Conservation (phyloP, 2,888 invertebrate genomes). For the Bimastos eiseni region DNA sequence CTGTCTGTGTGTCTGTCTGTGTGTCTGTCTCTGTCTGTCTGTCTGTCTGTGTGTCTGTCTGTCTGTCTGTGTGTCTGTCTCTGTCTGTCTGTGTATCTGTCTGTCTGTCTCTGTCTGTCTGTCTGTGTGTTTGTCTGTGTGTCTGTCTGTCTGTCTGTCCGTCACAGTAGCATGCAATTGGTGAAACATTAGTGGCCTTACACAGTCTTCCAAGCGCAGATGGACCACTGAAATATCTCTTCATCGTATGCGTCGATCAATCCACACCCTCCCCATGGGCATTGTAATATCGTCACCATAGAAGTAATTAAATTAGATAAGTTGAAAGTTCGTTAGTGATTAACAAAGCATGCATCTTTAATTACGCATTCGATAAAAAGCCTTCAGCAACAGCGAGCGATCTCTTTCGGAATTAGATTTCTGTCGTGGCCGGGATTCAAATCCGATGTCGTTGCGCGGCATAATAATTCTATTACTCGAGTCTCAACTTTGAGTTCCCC, state of each 20-base stretch:
- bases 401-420: neutral
- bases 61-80: no score
- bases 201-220: neutral
- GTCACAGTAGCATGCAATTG: no score
- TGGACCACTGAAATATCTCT: neutral
- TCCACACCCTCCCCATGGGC: neutral
- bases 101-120: neutral
- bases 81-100: neutral
- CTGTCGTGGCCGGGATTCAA: neutral
- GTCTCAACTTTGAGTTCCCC: no score
- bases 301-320: neutral
- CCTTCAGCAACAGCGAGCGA: neutral
- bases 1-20: no score
- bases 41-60: no score
- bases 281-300: neutral
- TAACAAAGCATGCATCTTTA: neutral
- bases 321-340: neutral
- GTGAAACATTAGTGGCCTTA: neutral
- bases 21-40: no score
- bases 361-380: neutral
- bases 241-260: neutral
- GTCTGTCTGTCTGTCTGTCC: neutral
- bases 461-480: no score
- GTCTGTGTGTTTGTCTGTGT: no score
- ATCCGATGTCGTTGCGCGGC: neutral